Base-by-base conservation (phyloP, 2,888 invertebrate species). In the Cephonodes hylas region DNA sequence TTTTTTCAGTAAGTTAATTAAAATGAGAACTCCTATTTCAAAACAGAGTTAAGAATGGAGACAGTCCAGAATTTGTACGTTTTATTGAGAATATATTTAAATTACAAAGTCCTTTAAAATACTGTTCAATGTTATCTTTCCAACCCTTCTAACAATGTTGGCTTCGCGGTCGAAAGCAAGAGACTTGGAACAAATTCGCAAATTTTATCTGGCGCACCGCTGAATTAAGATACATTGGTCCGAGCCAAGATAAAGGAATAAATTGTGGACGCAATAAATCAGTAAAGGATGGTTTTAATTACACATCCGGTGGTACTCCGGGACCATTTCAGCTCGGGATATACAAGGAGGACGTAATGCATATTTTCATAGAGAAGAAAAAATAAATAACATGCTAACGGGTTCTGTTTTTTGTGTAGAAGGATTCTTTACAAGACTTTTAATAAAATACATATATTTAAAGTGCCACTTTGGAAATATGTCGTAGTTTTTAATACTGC, bases 261-360 rank as follows among this genome's bases (percentile, higher is more conserved):
- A 91, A 91, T 91, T 91, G 88, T 88, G 86, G 84, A 80, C 79
- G 85, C 84, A 79, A 89, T 93, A 92, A 93, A 92, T 93, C 89
- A 90, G 86, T 81, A 85, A 86, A 88, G 88, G 86, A 89, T 89
- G 91, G 89, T 89, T 91, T 91, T 91, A 91, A 92, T 91, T 91
- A 91, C 82, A 85, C 85, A 80, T 80, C 83, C 83, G 75, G 73
- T 69, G 80, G 80, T 81, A 81, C 77, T 79, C 74, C 64, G 60
- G 68, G 53, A 60, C 31, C 44, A 27, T 67, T 67, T 67, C 69
- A 73, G 68, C 64, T 59, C 62, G 73, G 48, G 65, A 56, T 25
- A 63, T 64, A 78, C 74, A 78, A 68, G 62, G 62, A 42, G 45
- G 13, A 15, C 7, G 25, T n/a, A n/a, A n/a, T n/a, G n/a, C n/a